Evolutionary conservation across 2,797 vertebrate genomes (phyloP).

Genomic region (Gobio occitaniae): DNA sequence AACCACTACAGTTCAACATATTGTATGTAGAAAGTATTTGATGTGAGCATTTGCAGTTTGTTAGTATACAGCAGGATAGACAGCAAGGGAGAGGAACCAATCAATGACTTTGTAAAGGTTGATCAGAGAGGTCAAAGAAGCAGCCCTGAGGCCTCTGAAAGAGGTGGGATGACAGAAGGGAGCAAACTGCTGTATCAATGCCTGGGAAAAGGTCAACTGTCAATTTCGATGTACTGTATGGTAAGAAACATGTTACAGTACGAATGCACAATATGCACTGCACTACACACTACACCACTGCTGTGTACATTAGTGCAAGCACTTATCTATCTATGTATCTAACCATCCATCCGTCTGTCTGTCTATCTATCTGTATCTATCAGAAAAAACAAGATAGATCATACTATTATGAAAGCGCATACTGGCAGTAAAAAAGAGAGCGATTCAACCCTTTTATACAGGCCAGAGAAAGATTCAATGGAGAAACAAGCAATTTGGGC

Average conservation of each 20-base stretch:
- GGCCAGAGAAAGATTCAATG: neutral
- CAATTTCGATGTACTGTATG: neutral
- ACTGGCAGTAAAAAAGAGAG: too few species aligned
- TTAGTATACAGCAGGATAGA: neutral
- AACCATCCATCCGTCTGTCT: too few species aligned
- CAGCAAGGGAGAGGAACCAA: neutral
- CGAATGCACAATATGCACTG: neutral
- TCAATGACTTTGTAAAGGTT: neutral
- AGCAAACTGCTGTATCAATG: neutral
- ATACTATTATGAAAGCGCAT: too few species aligned
- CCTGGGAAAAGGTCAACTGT: neutral
- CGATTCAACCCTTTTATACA: neutral
- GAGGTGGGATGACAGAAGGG: neutral
- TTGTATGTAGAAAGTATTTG: neutral
- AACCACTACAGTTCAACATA: neutral
- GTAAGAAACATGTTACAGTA: neutral
- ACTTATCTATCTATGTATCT: too few species aligned
- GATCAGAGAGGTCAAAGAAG: neutral
- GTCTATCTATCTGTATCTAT: too few species aligned
- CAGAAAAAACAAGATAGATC: too few species aligned
- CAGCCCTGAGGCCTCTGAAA: neutral
- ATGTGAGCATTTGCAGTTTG: neutral
- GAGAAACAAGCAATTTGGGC: neutral
- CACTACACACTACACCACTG: neutral
- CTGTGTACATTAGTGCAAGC: too few species aligned